Conservation (phyloP, 2,888 invertebrate genomes). For the Hecatera dysodea region DNA sequence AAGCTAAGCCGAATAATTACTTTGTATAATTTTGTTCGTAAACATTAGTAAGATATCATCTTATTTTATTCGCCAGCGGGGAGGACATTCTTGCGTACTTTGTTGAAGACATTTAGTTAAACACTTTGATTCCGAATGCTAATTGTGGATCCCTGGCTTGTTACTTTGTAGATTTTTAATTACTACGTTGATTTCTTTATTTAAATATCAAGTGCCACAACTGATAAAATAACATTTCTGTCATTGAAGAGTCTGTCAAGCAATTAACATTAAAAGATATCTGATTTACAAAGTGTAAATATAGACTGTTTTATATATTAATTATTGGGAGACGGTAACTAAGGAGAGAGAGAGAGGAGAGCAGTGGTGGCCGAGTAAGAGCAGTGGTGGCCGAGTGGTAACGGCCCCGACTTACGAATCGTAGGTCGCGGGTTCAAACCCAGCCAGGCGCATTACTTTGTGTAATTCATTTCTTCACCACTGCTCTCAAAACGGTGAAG, state of each 20-base stretch:
- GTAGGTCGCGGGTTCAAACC: too few relatives aligned
- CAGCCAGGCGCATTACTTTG: too few relatives aligned
- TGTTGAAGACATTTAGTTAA: constrained; percentile 73
- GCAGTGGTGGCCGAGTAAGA: too few relatives aligned
- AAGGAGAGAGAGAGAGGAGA: too few relatives aligned
- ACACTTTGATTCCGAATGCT: constrained; percentile 64
- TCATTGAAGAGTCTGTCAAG: constrained; percentile 23
- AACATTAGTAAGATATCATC: constrained; percentile 78
- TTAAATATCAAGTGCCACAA: constrained; percentile 40
- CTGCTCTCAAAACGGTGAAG: too few relatives aligned
- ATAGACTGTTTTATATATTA: constrained; percentile 6
- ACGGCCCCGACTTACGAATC: too few relatives aligned
- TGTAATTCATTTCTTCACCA: too few relatives aligned
- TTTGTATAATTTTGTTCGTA: constrained; percentile 74
- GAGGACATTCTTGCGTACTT: constrained; percentile 71
- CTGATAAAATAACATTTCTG: constrained; percentile 22
- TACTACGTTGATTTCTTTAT: constrained; percentile 60
- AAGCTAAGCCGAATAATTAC: constrained; percentile 66
- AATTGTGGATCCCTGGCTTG: constrained; percentile 65
- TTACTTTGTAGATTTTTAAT: constrained; percentile 78
- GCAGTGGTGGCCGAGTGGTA: too few relatives aligned
- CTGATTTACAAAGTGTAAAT: constrained; percentile 29
- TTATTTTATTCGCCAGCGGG: constrained; percentile 69
- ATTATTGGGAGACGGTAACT: constrained; percentile 10
- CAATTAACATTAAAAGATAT: constrained; percentile 42